These are phyloP conservation scores for Micromys minutus DNA, from an alignment of 2,113 vertebrate species.

Conservation along the genomic window DNA sequence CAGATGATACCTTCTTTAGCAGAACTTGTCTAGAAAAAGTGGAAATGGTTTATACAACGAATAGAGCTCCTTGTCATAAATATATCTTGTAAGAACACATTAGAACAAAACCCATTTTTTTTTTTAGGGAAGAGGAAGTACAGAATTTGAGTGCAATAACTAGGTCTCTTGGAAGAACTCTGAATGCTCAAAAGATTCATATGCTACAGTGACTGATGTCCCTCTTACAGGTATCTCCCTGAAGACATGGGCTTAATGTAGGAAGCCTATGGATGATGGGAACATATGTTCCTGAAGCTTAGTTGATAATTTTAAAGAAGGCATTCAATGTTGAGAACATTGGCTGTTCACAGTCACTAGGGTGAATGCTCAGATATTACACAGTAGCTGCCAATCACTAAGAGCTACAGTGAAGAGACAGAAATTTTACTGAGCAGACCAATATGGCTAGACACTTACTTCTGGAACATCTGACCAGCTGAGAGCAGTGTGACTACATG, in stretches of 20 bases:
- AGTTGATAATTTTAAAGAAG: neutral
- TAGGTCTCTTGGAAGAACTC: conserved; percentile 18
- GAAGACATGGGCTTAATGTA: neutral
- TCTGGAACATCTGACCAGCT: neutral
- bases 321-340: neutral
- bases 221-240: neutral
- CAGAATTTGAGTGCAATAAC: conserved; percentile 23
- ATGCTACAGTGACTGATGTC: neutral
- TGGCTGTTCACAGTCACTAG: conserved; percentile 29
- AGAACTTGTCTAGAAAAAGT: conserved; percentile 72
- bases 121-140: conserved; percentile 62
- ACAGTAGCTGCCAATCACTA: conserved; percentile 15
- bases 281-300: neutral
- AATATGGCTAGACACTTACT: conserved; percentile 32
- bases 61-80: conserved; percentile 69
- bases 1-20: conserved; percentile 78
- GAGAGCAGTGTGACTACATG: neutral
- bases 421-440: conserved; percentile 25
- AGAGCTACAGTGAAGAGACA: conserved; percentile 17
- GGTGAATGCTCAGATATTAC: conserved; percentile 56
- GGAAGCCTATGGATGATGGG: neutral
- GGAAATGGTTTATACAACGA: conserved; percentile 76
- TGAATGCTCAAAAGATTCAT: conserved; percentile 14
- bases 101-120: neutral
- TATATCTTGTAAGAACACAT: conserved; percentile 55